Evolutionary conservation across 2,888 invertebrate genomes (phyloP).

Genomic region (Ashinkailepas kermadecensis): DNA sequence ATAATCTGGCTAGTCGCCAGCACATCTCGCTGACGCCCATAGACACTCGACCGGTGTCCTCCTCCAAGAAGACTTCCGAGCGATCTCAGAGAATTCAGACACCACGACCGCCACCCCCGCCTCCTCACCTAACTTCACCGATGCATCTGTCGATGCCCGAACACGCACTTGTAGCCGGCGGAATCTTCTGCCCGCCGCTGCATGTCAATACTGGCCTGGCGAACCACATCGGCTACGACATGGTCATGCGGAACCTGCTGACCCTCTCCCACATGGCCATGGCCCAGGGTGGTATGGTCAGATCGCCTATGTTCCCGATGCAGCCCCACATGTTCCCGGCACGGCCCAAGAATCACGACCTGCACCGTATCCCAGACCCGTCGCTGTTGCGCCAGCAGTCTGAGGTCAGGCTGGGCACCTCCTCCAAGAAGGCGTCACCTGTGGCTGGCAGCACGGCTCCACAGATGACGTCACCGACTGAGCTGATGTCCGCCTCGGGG

Average conservation of each 20-base stretch:
- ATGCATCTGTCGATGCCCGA: neutral
- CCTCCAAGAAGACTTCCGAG: neutral
- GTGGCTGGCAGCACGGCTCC: constrained; percentile 1
- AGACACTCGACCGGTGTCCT: neutral
- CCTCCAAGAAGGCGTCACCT: constrained; percentile 17
- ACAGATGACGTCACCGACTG: neutral
- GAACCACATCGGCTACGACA: neutral
- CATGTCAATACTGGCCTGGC: neutral
- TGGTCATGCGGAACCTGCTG: constrained; percentile 16
- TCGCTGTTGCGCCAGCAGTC: neutral
- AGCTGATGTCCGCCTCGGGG: neutral
- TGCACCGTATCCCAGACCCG: neutral
- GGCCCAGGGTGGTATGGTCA: constrained; percentile 2
- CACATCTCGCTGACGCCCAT: neutral
- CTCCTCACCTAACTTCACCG: neutral
- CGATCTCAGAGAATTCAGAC: neutral
- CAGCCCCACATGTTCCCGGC: neutral
- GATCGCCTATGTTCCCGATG: neutral
- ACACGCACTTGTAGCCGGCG: neutral
- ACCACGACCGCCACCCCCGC: neutral
- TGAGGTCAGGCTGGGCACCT: neutral
- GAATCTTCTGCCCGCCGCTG: neutral
- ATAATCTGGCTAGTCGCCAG: neutral
- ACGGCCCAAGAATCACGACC: neutral
- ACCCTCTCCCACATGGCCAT: constrained; percentile 19